These are phyloP conservation scores for Phenacoccus solenopsis DNA, from an alignment of 1,140 invertebrate species.

Conservation along the genomic window DNA sequence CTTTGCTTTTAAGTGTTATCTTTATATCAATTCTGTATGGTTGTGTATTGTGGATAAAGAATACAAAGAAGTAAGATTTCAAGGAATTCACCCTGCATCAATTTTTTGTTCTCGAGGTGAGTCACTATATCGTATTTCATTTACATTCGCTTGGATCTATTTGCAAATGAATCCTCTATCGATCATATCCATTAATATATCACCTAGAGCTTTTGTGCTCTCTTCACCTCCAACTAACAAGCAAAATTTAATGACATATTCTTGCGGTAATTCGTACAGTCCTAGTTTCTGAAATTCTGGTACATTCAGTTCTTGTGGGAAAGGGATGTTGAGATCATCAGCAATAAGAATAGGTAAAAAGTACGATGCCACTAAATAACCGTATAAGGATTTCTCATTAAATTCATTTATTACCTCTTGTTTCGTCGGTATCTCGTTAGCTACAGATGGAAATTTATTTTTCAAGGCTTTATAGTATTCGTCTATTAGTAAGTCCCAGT, in stretches of 20 bases:
- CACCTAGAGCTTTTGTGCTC: background rate
- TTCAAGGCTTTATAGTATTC: conserved; percentile 30
- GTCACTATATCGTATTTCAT: no score
- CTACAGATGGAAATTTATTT: background rate
- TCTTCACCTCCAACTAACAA: background rate
- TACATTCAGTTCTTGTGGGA: background rate
- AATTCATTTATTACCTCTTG: background rate
- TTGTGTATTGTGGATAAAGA: no score
- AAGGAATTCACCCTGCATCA: no score
- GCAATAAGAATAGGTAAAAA: background rate
- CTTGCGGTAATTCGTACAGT: background rate
- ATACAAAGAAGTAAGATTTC: no score
- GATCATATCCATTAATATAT: background rate
- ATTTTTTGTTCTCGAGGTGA: no score
- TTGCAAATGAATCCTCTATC: background rate
- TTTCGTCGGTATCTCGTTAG: background rate
- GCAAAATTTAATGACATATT: background rate
- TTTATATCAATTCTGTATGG: no score
- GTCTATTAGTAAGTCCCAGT: conserved; percentile 29
- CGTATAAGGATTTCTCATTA: background rate
- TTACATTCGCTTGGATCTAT: no score
- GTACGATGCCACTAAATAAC: background rate
- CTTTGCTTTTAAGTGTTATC: no score
- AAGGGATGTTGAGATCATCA: background rate
- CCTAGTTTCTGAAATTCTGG: background rate